These are phyloP conservation scores for Tineola bisselliella DNA, from an alignment of 2,888 invertebrate genomes.

Conservation along the genomic window DNA sequence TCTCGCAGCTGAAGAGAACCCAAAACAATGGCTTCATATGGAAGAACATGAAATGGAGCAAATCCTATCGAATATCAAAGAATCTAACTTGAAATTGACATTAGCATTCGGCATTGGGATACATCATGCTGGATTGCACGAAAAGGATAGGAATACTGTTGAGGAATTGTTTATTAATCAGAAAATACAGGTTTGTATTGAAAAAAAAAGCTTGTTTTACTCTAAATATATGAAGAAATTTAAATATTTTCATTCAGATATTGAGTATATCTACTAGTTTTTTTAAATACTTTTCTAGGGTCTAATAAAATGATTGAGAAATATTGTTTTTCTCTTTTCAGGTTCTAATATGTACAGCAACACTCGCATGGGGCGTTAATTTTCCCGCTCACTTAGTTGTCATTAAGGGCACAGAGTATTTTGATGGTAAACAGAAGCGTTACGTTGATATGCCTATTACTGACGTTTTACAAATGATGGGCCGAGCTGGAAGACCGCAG, in stretches of 20 bases:
- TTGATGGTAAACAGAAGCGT: conserved; percentile 93
- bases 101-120: conserved; percentile 97
- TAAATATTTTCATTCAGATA: no score
- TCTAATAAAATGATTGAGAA: no score
- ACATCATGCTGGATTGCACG: conserved; percentile 97
- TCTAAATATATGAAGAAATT: no score
- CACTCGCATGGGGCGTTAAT: conserved; percentile 99
- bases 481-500: conserved; percentile 93
- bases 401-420: conserved; percentile 99
- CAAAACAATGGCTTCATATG: conserved; percentile 95
- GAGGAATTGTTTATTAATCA: conserved; percentile 95
- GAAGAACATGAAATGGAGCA: conserved; percentile 86
- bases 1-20: conserved; percentile 89
- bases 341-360: conserved; percentile 95
- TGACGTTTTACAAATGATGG: conserved; percentile 99
- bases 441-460: conserved; percentile 99
- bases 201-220: no score
- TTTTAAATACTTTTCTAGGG: no score
- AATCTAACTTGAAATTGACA: conserved; percentile 91
- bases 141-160: conserved; percentile 87
- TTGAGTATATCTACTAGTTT: no score
- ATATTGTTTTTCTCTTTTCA: conserved; percentile 36
- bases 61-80: conserved; percentile 76
- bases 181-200: conserved; percentile 83
- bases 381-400: conserved; percentile 98